Evolutionary conservation across 2,113 vertebrate genomes (phyloP).

Genomic region (Sorex fumeus): DNA sequence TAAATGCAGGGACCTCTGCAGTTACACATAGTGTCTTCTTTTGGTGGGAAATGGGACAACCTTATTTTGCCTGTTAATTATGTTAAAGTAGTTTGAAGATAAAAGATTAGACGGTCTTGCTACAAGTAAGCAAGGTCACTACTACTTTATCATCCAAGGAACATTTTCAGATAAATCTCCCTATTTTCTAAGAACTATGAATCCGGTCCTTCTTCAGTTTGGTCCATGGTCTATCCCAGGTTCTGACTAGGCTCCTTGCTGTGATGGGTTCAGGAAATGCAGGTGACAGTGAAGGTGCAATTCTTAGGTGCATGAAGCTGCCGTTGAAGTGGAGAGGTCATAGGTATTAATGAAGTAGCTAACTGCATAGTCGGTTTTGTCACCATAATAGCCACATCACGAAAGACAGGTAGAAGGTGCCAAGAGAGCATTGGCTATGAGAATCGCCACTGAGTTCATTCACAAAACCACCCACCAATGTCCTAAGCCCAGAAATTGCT

Average conservation of each 20-base stretch:
- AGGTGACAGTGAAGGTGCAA: too few species aligned
- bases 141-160: too few species aligned
- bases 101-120: not conserved
- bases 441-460: not conserved
- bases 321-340: not conserved
- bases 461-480: too few species aligned
- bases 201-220: not conserved
- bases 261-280: not conserved
- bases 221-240: not conserved
- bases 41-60: too few species aligned
- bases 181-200: not conserved
- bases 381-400: too few species aligned
- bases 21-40: not conserved
- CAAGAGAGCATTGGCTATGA: not conserved
- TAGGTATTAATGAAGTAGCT: not conserved
- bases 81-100: constrained; percentile 33
- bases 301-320: not conserved
- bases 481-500: not conserved
- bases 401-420: not conserved
- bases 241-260: too few species aligned
- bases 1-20: not conserved
- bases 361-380: not conserved
- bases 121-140: not conserved
- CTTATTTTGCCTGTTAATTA: not conserved
- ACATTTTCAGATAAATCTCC: too few species aligned